Percentiles rank a stretch among this genome's conserved stretches.
These are phyloP conservation scores for Eupristina koningsbergeri DNA, from an alignment of 1,140 invertebrate species.

Conservation along the genomic window DNA sequence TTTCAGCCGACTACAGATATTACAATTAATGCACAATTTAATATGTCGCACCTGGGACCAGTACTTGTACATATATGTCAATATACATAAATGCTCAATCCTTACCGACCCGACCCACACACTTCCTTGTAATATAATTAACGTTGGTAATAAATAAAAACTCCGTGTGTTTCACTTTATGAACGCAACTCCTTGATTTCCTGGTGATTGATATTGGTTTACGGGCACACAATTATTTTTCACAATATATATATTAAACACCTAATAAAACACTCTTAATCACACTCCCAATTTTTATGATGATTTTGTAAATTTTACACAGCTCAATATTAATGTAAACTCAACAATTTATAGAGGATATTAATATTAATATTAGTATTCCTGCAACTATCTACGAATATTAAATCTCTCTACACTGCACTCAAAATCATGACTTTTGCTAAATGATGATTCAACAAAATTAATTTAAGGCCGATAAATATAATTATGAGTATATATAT, in stretches of 20 bases:
- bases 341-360: not conserved
- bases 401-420: no score
- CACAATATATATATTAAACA: not conserved
- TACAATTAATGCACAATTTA: not conserved
- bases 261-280: not conserved
- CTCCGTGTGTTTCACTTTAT: slow-evolving; percentile 44
- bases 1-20: not conserved
- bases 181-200: slow-evolving; percentile 19
- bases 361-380: not conserved
- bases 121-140: slow-evolving; percentile 39
- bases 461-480: no score
- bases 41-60: not conserved
- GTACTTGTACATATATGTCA: not conserved
- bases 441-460: no score
- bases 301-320: not conserved
- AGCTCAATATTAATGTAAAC: not conserved
- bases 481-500: no score
- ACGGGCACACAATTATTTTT: not conserved
- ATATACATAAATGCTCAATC: not conserved
- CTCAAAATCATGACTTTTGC: no score
- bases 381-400: no score
- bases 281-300: not conserved
- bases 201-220: slow-evolving; percentile 37
- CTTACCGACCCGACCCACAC: slow-evolving; percentile 8
- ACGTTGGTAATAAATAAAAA: slow-evolving; percentile 52